phyloP scores from a whole-genome alignment of 2,113 vertebrate species.

The Atherinomorus stipes region DNA sequence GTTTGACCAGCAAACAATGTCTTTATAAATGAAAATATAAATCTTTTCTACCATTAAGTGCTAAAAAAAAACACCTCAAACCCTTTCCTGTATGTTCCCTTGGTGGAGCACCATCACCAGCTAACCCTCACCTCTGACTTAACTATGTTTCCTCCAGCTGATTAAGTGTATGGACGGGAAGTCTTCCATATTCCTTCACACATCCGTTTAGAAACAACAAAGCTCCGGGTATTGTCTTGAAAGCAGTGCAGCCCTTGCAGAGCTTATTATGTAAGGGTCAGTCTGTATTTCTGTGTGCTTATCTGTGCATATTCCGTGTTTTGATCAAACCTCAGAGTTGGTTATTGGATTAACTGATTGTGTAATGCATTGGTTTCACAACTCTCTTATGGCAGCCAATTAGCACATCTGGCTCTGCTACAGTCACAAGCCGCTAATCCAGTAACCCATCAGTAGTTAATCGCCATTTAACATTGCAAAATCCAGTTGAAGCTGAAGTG shows the following conservation, averaged over 20 bases:
- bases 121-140: slow-evolving; percentile 28
- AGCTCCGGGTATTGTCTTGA: slow-evolving; percentile 62
- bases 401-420: slow-evolving; percentile 51
- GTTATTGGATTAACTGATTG: slow-evolving; percentile 29
- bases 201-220: slow-evolving; percentile 59
- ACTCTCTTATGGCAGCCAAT: slow-evolving; percentile 21
- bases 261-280: slow-evolving; percentile 12
- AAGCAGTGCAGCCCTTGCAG: slow-evolving; percentile 7
- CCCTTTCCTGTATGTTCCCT: background rate
- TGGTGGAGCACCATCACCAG: background rate
- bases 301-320: slow-evolving; percentile 6
- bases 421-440: slow-evolving; percentile 45
- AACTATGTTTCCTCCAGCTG: slow-evolving; percentile 48
- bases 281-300: background rate
- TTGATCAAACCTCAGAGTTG: slow-evolving; percentile 27
- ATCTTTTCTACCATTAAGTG: background rate
- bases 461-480: slow-evolving; percentile 39
- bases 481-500: slow-evolving; percentile 28
- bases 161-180: slow-evolving; percentile 62
- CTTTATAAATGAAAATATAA: background rate
- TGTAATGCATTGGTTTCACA: slow-evolving; percentile 34
- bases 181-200: slow-evolving; percentile 64
- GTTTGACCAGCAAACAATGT: background rate
- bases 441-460: slow-evolving; percentile 28
- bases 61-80: too few species aligned